A percentile compares a stretch with the other conserved stretches of the same genome.
Conservation (phyloP, 2,113 vertebrate genomes). For the Spizaetus ornatus region DNA sequence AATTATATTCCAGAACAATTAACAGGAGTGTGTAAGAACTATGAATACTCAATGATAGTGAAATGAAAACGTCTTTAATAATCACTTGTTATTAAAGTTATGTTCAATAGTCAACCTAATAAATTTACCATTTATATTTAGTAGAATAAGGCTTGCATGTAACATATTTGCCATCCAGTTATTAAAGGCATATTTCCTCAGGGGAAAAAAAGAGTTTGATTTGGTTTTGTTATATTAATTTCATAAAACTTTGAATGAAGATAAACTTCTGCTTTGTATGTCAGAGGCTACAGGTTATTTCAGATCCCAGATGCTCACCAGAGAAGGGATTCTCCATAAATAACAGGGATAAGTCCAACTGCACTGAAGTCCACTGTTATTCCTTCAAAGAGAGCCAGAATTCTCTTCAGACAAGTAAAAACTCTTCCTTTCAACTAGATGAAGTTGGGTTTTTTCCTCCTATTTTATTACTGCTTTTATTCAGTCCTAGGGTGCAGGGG, state of each 20-base stretch:
- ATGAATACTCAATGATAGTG: background rate
- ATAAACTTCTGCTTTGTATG: background rate
- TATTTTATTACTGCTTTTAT: background rate
- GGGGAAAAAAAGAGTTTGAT: fast-evolving
- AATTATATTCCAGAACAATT: background rate
- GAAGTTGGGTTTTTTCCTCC: background rate
- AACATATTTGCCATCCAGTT: background rate
- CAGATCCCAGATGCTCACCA: background rate
- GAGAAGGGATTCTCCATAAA: background rate
- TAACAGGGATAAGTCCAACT: background rate
- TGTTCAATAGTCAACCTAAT: background rate
- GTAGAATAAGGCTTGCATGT: background rate
- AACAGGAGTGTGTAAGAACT: background rate
- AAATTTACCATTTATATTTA: background rate
- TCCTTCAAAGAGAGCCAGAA: background rate
- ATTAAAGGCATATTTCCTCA: background rate
- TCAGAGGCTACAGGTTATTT: background rate
- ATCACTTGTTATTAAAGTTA: background rate
- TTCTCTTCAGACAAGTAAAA: background rate
- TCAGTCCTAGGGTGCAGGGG: background rate
- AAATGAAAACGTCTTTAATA: background rate
- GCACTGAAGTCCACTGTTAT: background rate
- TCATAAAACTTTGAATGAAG: background rate
- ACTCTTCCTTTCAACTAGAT: background rate
- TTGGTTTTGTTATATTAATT: background rate